phyloP scores from a whole-genome alignment of 2,888 invertebrate species.

The Autographa gamma region DNA sequence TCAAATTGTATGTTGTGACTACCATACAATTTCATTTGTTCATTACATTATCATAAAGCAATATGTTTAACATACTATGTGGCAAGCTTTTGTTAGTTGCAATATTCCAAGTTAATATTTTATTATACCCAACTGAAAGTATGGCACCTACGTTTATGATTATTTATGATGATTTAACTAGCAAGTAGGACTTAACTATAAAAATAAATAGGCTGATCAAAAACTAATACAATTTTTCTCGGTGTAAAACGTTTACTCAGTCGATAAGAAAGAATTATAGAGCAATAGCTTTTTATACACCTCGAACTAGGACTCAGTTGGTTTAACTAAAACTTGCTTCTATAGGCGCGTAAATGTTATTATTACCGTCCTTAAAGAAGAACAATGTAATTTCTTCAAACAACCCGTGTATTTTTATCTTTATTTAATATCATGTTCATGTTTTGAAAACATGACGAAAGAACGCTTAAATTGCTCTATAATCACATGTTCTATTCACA shows the following conservation, averaged over 20 bases:
- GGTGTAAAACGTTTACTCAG: too few relatives aligned
- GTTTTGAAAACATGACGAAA: conserved; percentile 9
- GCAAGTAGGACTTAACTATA: too few relatives aligned
- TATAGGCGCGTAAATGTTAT: not conserved
- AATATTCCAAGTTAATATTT: conserved; percentile 19
- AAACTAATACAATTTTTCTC: too few relatives aligned
- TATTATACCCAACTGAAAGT: conserved; percentile 7
- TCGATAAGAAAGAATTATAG: not conserved
- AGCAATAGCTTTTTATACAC: not conserved
- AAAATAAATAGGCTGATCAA: too few relatives aligned
- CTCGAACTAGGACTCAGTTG: too few relatives aligned
- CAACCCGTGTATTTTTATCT: conserved; percentile 6
- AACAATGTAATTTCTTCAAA: not conserved
- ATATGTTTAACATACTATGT: conserved; percentile 15
- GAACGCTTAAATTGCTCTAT: conserved; percentile 2
- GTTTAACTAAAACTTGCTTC: too few relatives aligned
- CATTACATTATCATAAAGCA: conserved; percentile 23
- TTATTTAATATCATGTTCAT: conserved; percentile 6
- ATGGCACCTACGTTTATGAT: not conserved
- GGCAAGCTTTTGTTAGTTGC: conserved; percentile 7
- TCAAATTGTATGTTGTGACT: conserved; percentile 19
- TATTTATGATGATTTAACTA: too few relatives aligned
- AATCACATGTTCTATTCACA: conserved; percentile 28
- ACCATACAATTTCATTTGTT: not conserved
- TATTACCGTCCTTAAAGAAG: not conserved